Conservation (phyloP, 35 echinoderm and acorn worm genomes). For the Lytechinus variegatus region DNA sequence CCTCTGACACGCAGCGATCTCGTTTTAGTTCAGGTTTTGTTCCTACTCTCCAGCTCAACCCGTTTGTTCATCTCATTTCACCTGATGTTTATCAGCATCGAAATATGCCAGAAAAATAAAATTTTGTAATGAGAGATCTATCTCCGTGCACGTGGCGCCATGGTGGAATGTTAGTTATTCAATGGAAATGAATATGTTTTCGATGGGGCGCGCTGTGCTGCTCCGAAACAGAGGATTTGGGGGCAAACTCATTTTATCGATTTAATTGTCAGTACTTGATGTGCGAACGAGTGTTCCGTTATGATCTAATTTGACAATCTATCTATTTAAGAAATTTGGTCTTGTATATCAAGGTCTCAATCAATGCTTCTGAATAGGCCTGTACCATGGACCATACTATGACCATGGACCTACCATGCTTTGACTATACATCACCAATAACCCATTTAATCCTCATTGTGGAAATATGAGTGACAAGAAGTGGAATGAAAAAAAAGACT, state of each 20-base stretch:
- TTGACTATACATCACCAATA: no score
- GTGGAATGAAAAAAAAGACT: no score
- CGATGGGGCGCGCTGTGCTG: not conserved
- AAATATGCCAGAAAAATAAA: conserved; percentile 32
- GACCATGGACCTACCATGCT: no score
- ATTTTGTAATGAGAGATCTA: not conserved
- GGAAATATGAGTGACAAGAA: no score
- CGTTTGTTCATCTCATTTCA: conserved; percentile 17
- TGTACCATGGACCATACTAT: no score
- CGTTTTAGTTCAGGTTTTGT: not conserved
- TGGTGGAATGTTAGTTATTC: conserved; percentile 23
- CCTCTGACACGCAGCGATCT: conserved; percentile 19
- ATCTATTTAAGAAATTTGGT: no score
- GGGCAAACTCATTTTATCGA: not conserved
- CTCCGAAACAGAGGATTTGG: not conserved
- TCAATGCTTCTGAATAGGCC: no score
- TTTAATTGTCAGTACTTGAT: not conserved
- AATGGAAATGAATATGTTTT: not conserved
- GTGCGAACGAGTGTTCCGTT: not conserved
- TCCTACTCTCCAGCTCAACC: not conserved
- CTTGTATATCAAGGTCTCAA: no score
- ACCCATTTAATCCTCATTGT: no score
- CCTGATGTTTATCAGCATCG: conserved; percentile 42
- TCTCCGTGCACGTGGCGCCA: not conserved
- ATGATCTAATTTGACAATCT: no score